A percentile compares a stretch with the other conserved stretches of the same genome.
phyloP scores from a whole-genome alignment of 2,888 invertebrate genomes.

The Muscina levida region DNA sequence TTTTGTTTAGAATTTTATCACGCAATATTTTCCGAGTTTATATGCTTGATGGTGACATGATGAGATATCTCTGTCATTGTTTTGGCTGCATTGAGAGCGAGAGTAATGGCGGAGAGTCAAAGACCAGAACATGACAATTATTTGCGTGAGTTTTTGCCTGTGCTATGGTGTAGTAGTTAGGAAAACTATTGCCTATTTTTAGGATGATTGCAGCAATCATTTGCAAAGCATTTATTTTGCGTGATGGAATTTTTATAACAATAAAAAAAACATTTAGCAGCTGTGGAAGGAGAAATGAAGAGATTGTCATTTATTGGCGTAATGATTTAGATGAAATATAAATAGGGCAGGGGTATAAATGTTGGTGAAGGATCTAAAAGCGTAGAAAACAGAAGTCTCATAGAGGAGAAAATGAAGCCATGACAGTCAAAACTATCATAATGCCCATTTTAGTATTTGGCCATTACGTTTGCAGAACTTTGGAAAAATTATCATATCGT shows the following conservation, averaged over 20 bases:
- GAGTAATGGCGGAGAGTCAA: not conserved
- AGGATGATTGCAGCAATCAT: not conserved
- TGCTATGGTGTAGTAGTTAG: not conserved
- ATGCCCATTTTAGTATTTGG: no score
- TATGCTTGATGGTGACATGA: conserved; percentile 8
- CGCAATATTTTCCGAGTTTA: not conserved
- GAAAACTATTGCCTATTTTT: conserved; percentile 15
- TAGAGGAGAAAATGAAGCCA: no score
- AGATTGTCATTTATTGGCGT: no score
- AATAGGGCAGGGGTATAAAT: no score
- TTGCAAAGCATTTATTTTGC: not conserved
- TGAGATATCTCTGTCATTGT: conserved; percentile 2
- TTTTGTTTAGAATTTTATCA: conserved; percentile 5
- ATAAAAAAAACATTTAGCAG: not conserved
- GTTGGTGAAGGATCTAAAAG: no score
- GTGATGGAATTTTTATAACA: conserved; percentile 12
- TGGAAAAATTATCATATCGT: no score
- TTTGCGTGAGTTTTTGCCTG: not conserved
- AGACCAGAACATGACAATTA: not conserved
- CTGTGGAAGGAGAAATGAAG: no score
- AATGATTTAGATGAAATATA: no score
- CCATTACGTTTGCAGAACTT: no score
- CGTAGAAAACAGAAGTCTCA: no score
- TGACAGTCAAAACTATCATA: no score
- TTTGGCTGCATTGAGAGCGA: no score